phyloP scores from a whole-genome alignment of 2,797 vertebrate species.

The Hippocampus kuda region DNA sequence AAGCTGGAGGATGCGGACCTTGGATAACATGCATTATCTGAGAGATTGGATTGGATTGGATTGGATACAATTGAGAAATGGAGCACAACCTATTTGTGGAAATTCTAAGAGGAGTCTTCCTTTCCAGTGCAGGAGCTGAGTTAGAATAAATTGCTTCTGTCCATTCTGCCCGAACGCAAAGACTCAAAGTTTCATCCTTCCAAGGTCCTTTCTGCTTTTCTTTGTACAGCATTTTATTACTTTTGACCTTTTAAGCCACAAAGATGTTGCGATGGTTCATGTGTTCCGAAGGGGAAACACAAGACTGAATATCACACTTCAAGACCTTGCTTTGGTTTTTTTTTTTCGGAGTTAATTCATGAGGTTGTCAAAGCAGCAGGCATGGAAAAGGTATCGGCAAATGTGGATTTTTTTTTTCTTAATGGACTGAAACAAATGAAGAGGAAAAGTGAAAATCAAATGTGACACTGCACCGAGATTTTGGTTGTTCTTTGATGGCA shows the following conservation, averaged over 20 bases:
- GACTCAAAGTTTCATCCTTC: constrained; percentile 20
- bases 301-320: constrained; percentile 1
- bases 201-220: constrained; percentile 19
- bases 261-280: neutral
- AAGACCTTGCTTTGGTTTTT: constrained; percentile 18
- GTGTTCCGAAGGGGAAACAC: constrained; percentile 5
- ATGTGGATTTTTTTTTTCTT: constrained; percentile 13
- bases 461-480: constrained; percentile 5
- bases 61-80: constrained; percentile 1
- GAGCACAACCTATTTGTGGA: constrained; percentile 14
- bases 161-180: neutral
- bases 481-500: constrained; percentile 21
- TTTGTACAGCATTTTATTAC: neutral
- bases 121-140: constrained; percentile 6
- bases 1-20: neutral
- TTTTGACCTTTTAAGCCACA: neutral
- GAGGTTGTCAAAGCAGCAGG: constrained; percentile 1
- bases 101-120: constrained; percentile 12
- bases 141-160: constrained; percentile 1
- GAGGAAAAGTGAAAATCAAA: neutral
- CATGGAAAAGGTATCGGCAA: constrained; percentile 5
- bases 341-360: constrained; percentile 2
- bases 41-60: constrained; percentile 6
- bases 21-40: constrained; percentile 17
- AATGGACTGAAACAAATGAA: constrained; percentile 1